Evolutionary conservation across 2,888 invertebrate species (phyloP), one percentile per base, ranked within the genome.

Genomic region (Chaetoderma sp.): DNA sequence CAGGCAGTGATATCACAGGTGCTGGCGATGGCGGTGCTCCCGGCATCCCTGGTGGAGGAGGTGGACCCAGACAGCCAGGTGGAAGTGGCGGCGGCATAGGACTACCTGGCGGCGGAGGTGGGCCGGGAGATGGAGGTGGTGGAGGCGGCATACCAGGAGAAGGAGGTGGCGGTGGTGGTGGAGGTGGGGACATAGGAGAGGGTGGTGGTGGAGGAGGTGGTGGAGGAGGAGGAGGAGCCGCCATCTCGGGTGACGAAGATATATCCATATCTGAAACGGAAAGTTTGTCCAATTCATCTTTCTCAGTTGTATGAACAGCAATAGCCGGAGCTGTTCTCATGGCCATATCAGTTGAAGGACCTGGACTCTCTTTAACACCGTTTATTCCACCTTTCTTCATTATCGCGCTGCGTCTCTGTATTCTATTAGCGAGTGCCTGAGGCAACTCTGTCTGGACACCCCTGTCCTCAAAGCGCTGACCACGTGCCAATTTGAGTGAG

Each of bases 141-240:
- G 69, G 58, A 0, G 63, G 52, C 30, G 60, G 44, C 0, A 50
- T 28, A 10, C 33, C 50, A n/a, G 49, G 21, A 4, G 36, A 44
- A 2, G 54, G 54, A 5, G 67, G 47, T 3, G 68, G 69, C 6
- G 71, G 71, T 1, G 72, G 69, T 6, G 70, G 62, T 16, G 70
- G 66, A n/a, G 64, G 68, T 8, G 65, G 42, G 28, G 65, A 56
- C 27, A 61, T 44, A 21, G 61, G 39, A 4, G 87, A 84, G 0
- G 87, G 87, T 2, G 86, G 76, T 1, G 74, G 63, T 5, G 75
- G 65, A 27, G 68, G 66, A 6, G 69, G 60, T 0, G 64, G 61
- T 2, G 67, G 60, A 1, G 71, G 70, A 18, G 69, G 67, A 10
- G 63, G 65, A 21, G 66, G 70, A 16, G 70, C 68, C 32, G 65